phyloP scores from a whole-genome alignment of 2,888 invertebrate genomes.

The Phytoseiulus persimilis region DNA sequence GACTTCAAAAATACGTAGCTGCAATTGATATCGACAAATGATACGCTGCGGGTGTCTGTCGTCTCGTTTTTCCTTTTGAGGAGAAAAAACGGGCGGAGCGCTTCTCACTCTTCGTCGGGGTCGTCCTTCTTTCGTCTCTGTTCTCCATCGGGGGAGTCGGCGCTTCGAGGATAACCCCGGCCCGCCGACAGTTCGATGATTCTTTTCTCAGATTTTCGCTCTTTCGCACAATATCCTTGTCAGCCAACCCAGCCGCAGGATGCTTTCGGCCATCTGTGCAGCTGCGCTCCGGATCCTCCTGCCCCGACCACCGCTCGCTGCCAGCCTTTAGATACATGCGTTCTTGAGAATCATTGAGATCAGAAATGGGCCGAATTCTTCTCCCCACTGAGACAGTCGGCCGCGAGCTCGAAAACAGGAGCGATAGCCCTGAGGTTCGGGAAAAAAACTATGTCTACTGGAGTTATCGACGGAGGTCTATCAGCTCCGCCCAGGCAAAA shows the following conservation, averaged over 20 bases:
- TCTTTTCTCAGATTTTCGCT: background rate
- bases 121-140: background rate
- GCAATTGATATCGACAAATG: background rate
- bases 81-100: background rate
- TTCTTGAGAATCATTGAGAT: too few species aligned
- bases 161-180: background rate
- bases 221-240: background rate
- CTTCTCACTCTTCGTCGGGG: background rate
- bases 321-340: too few species aligned
- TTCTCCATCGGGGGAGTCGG: background rate
- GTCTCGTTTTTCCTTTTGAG: background rate
- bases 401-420: too few species aligned
- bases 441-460: too few species aligned
- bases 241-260: background rate
- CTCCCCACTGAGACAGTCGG: too few species aligned
- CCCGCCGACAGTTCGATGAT: background rate
- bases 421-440: too few species aligned
- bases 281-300: too few species aligned
- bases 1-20: slow-evolving; percentile 5
- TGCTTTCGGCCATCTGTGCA: background rate
- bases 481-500: too few species aligned
- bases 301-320: too few species aligned
- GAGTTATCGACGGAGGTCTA: too few species aligned
- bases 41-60: background rate
- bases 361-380: too few species aligned